These are phyloP conservation scores for Cynaeus angustus DNA, from an alignment of 2,888 invertebrate species.

Conservation along the genomic window DNA sequence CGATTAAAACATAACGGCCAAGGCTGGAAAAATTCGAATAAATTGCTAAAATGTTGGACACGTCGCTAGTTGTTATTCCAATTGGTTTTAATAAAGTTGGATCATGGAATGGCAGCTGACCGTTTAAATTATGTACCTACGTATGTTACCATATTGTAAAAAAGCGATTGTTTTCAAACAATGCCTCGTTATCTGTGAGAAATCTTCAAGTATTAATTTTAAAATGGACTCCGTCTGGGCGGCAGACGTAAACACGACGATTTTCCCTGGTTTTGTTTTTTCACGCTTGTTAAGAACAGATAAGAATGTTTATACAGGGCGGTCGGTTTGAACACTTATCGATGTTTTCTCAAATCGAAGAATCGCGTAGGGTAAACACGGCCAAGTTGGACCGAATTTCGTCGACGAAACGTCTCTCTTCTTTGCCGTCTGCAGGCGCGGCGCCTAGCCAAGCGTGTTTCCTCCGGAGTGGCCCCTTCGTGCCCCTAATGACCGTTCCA, in stretches of 20 bases:
- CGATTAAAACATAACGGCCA: constrained; percentile 28
- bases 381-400: background rate
- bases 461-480: constrained; percentile 61
- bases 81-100: constrained; percentile 35
- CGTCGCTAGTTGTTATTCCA: constrained; percentile 30
- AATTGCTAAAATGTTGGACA: constrained; percentile 12
- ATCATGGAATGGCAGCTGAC: constrained; percentile 49
- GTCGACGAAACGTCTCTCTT: constrained; percentile 17
- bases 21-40: constrained; percentile 32
- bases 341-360: background rate
- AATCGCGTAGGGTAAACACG: too few species aligned
- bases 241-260: constrained; percentile 49
- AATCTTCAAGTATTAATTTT: constrained; percentile 53
- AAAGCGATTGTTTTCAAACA: constrained; percentile 59
- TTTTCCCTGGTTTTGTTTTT: constrained; percentile 17
- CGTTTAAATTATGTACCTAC: constrained; percentile 56
- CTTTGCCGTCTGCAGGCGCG: constrained; percentile 57
- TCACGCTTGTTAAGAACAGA: constrained; percentile 1
- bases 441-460: constrained; percentile 62
- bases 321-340: background rate
- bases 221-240: constrained; percentile 52
- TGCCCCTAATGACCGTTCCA: constrained; percentile 53
- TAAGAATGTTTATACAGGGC: background rate
- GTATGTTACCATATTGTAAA: constrained; percentile 50
- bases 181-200: constrained; percentile 62